Conservation (phyloP, 2,888 invertebrate species). For the Plagodis pulveraria region DNA sequence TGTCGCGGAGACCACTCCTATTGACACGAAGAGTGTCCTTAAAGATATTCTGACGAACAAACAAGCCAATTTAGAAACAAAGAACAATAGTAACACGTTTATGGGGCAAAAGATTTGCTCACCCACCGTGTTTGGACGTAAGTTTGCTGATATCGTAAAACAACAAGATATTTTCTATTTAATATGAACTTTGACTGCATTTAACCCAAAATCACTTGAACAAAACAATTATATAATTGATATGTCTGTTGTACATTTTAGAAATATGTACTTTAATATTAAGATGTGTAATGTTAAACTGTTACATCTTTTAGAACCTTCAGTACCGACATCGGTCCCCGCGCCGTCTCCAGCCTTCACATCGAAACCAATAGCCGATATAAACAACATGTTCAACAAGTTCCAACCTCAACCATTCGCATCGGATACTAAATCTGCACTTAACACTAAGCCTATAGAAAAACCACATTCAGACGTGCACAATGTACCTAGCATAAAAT, state of each 20-base stretch:
- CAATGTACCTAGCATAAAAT: slow-evolving; percentile 43
- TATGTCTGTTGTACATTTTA: no score
- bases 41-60: slow-evolving; percentile 61
- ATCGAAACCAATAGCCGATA: slow-evolving; percentile 62
- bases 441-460: slow-evolving; percentile 6
- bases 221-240: no score
- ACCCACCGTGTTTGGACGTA: slow-evolving; percentile 64
- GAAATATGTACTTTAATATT: no score
- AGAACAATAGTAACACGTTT: slow-evolving; percentile 59
- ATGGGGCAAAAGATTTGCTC: slow-evolving; percentile 78
- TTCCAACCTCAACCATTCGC: slow-evolving; percentile 50
- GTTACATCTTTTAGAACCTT: slow-evolving; percentile 29
- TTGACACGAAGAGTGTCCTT: slow-evolving; percentile 57
- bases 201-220: no score
- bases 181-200: no score
- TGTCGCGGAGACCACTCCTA: slow-evolving; percentile 27
- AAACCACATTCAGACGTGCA: neutral
- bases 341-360: slow-evolving; percentile 53
- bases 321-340: slow-evolving; percentile 47
- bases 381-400: slow-evolving; percentile 62
- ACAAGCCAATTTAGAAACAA: slow-evolving; percentile 46
- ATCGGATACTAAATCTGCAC: slow-evolving; percentile 41
- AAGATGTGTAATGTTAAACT: no score
- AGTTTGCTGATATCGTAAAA: slow-evolving; percentile 33
- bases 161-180: no score